Percentiles rank a stretch among this genome's conserved stretches.
These are phyloP conservation scores for Rhea pennata DNA, from an alignment of 2,113 vertebrate species.

Conservation along the genomic window DNA sequence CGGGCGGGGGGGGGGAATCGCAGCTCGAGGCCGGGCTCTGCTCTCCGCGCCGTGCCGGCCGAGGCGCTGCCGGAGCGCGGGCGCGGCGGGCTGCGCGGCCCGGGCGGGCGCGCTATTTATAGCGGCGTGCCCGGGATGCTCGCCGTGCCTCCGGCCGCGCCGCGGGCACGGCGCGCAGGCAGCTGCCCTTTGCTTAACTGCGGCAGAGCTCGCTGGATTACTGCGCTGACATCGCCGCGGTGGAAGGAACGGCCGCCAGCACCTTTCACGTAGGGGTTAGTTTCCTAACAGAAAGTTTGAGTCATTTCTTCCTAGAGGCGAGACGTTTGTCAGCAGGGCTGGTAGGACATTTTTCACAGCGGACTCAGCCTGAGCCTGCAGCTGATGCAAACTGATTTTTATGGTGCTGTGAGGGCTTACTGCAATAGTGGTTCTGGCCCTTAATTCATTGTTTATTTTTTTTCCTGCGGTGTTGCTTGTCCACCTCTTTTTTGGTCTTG, in stretches of 20 bases:
- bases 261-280: neutral
- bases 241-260: neutral
- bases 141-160: neutral
- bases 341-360: neutral
- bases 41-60: neutral
- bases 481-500: neutral
- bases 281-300: neutral
- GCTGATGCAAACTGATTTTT: neutral
- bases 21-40: no score
- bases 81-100: neutral
- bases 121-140: neutral
- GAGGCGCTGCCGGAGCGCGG: no score
- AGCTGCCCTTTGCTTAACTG: neutral
- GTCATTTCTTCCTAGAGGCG: neutral
- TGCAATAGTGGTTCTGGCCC: neutral
- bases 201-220: neutral
- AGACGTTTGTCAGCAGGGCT: neutral
- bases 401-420: neutral
- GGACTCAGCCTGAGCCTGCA: neutral
- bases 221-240: neutral
- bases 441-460: neutral
- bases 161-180: neutral
- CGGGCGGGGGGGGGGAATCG: accelerated
- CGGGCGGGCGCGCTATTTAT: constrained; percentile 33
- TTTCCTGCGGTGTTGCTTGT: neutral